These are phyloP conservation scores for Druceiella hillmani DNA, from an alignment of 2,888 invertebrate species.

Conservation along the genomic window DNA sequence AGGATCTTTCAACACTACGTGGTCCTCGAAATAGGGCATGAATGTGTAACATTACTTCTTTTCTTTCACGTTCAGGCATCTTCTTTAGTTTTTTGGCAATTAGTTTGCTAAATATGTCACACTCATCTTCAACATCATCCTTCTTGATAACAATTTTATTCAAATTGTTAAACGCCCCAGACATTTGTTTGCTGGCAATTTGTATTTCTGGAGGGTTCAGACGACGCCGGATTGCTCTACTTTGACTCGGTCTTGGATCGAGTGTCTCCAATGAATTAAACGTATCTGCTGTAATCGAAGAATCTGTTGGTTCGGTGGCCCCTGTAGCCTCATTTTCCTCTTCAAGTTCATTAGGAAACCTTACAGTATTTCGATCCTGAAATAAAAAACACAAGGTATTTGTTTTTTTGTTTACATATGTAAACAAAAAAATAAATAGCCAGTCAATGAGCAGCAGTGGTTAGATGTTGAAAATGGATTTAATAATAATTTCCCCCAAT, in stretches of 20 bases:
- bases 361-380: no score
- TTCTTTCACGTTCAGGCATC: not conserved
- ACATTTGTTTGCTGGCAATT: constrained; percentile 1
- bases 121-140: no score
- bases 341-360: no score
- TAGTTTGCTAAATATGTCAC: no score
- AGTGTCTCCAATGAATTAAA: not conserved
- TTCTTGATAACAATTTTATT: no score
- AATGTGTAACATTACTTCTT: not conserved
- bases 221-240: not conserved
- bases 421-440: no score
- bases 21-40: constrained; percentile 1
- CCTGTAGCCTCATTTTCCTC: not conserved
- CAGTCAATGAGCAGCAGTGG: no score
- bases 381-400: no score
- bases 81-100: constrained; percentile 1
- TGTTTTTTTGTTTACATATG: no score
- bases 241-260: no score
- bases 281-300: not conserved
- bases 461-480: no score
- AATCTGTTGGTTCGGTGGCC: not conserved
- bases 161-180: not conserved
- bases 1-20: not conserved
- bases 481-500: no score
- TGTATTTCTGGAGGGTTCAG: not conserved